Evolutionary conservation across 2,888 invertebrate genomes (phyloP).

Genomic region (Morpho deidamia): DNA sequence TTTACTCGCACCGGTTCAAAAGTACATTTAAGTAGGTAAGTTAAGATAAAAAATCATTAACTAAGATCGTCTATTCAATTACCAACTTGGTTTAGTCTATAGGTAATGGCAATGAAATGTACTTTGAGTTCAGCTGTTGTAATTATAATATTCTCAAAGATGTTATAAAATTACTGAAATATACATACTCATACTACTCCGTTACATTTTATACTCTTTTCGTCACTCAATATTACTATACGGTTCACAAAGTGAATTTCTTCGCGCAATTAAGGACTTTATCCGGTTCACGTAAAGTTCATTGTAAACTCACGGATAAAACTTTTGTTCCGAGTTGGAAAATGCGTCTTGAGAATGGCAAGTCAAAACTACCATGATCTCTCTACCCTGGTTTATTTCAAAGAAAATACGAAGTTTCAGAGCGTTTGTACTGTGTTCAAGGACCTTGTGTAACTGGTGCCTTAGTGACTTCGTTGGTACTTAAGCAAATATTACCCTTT

Average conservation of each 20-base stretch:
- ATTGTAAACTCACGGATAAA: conserved; percentile 28
- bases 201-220: conserved; percentile 39
- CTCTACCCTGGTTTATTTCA: conserved; percentile 28
- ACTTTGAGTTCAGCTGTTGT: no score
- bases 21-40: no score
- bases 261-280: conserved; percentile 38
- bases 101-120: no score
- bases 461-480: conserved; percentile 41
- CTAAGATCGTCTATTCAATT: no score
- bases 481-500: conserved; percentile 64
- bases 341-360: conserved; percentile 47
- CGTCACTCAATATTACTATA: conserved; percentile 52
- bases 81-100: no score
- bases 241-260: conserved; percentile 32
- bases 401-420: conserved; percentile 28
- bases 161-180: no score
- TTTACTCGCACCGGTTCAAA: no score
- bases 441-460: conserved; percentile 39
- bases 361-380: conserved; percentile 55
- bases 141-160: no score
- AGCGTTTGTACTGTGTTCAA: conserved; percentile 21
- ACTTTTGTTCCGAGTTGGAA: conserved; percentile 60
- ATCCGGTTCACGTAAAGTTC: conserved; percentile 34
- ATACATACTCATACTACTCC: conserved; percentile 25
- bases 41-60: no score